Evolutionary conservation across 2,888 invertebrate species (phyloP).

Genomic region (Agrotis puta): DNA sequence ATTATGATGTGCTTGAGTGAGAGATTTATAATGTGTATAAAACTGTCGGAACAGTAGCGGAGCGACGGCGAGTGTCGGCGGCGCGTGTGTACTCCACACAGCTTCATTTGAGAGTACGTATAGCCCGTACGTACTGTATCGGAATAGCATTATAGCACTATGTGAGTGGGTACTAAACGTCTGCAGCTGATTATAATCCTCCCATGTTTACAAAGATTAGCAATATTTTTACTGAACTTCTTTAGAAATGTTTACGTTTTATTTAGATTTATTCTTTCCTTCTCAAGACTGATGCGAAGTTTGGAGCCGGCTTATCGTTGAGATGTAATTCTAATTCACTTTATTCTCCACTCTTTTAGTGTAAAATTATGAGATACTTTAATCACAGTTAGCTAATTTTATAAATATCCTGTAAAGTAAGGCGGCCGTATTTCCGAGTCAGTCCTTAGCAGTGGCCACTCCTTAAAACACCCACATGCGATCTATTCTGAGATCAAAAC

Average conservation of each 20-base stretch:
- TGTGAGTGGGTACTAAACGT: background rate
- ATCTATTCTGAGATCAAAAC: constrained; percentile 44
- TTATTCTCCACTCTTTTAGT: background rate
- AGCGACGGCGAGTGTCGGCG: constrained; percentile 6
- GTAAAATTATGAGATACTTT: constrained; percentile 7
- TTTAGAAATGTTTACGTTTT: constrained; percentile 17
- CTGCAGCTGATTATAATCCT: constrained; percentile 1
- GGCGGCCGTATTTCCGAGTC: too few species aligned
- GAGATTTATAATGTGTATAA: constrained; percentile 48
- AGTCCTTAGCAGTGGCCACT: background rate
- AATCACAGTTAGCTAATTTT: background rate
- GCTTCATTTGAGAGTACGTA: constrained; percentile 23
- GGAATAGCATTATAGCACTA: constrained; percentile 7
- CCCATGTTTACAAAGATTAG: background rate
- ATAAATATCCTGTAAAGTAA: background rate
- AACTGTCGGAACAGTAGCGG: constrained; percentile 38
- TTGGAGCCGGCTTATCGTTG: background rate
- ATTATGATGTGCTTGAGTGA: constrained; percentile 35
- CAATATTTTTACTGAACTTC: background rate
- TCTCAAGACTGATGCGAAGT: background rate
- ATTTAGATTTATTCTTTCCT: constrained; percentile 6
- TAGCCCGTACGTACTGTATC: background rate
- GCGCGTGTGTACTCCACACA: constrained; percentile 9
- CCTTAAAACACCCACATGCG: constrained; percentile 21
- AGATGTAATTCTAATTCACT: background rate